These are phyloP conservation scores for Antheraea mylitta DNA, from an alignment of 1,140 invertebrate species.

Conservation along the genomic window DNA sequence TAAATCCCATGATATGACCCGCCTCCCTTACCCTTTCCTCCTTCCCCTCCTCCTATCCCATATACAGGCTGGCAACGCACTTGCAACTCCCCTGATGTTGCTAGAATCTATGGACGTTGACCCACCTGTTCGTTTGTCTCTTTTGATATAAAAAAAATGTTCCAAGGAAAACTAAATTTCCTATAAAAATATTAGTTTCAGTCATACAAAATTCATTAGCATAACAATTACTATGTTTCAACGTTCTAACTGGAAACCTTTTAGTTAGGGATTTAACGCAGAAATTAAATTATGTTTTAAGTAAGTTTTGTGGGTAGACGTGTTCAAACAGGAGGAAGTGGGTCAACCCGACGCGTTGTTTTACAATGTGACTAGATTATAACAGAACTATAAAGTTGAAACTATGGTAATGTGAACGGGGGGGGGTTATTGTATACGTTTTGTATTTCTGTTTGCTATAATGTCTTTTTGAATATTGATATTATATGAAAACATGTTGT, in stretches of 20 bases:
- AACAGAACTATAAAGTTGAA: slow-evolving; percentile 25
- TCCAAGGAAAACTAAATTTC: not conserved
- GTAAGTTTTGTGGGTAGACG: slow-evolving; percentile 20
- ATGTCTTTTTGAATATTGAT: slow-evolving; percentile 5
- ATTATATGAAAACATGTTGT: no score
- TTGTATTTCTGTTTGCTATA: no score
- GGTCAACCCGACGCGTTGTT: slow-evolving; percentile 10
- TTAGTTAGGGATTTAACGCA: slow-evolving; percentile 34
- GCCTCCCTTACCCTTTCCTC: no score
- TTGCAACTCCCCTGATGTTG: no score
- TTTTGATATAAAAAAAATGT: no score
- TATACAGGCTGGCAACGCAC: no score
- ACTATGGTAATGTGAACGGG: slow-evolving; percentile 22
- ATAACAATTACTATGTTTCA: slow-evolving; percentile 27
- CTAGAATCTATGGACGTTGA: no score
- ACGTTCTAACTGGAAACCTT: slow-evolving; percentile 23
- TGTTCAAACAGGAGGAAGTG: slow-evolving; percentile 13
- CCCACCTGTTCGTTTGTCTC: no score
- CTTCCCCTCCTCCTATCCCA: no score
- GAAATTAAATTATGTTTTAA: slow-evolving; percentile 35
- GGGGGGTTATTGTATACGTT: not conserved
- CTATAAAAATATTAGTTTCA: not conserved
- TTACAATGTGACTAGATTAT: slow-evolving; percentile 27
- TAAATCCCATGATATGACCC: no score
- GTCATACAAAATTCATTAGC: slow-evolving; percentile 16